Conservation (phyloP, 1,140 invertebrate genomes). For the Scylla paramamosain region DNA sequence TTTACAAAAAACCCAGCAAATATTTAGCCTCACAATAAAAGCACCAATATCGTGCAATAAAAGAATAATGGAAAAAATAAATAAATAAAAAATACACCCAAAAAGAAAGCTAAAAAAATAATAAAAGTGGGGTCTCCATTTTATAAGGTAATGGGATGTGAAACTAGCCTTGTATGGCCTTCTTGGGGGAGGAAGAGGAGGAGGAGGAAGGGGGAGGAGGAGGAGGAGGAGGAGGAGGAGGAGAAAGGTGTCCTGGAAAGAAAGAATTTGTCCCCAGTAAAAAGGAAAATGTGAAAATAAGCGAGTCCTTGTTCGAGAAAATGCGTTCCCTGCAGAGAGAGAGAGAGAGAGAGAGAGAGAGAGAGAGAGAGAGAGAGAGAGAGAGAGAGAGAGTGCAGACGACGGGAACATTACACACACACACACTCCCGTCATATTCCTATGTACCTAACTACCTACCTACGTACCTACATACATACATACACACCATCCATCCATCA, state of each 20-base stretch:
- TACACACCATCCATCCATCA: not conserved
- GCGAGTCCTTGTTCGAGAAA: conserved; percentile 6
- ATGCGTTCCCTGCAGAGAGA: not conserved
- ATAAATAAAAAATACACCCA: not conserved
- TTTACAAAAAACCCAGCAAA: no score
- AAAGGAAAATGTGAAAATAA: conserved; percentile 24
- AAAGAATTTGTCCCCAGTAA: conserved; percentile 16
- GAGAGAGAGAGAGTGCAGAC: not conserved
- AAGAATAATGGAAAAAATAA: not conserved
- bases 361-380: conserved; percentile 30
- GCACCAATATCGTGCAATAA: not conserved
- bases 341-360: conserved; percentile 46
- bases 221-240: conserved; percentile 2
- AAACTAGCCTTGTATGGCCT: conserved; percentile 53
- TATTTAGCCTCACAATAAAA: not conserved
- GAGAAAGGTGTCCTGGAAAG: not conserved
- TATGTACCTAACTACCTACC: no score
- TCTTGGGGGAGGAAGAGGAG: not conserved
- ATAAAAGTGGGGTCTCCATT: conserved; percentile 36
- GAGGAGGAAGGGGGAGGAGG: not conserved
- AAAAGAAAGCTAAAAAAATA: not conserved
- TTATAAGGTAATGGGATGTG: conserved; percentile 61
- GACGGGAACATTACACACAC: not conserved
- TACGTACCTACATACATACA: not conserved
- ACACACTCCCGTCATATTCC: not conserved